A percentile compares a stretch with the other conserved stretches of the same genome.
Conservation (phyloP, 2,797 vertebrate genomes). For the Channallabes apus region DNA sequence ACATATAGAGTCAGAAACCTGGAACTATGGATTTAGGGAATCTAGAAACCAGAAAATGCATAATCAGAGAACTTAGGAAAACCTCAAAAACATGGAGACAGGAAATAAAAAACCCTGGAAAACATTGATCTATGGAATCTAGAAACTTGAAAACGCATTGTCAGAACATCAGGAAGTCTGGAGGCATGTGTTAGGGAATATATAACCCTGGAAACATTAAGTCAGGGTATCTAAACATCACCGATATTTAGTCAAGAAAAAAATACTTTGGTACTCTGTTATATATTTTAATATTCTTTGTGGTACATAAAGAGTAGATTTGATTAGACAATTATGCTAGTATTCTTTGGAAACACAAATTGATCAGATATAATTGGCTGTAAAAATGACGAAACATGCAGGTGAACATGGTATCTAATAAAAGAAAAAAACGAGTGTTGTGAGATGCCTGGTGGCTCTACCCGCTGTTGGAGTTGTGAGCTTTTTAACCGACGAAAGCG, state of each 20-base stretch:
- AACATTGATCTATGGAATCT: background rate
- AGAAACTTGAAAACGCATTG: background rate
- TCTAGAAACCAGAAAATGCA: background rate
- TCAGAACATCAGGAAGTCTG: background rate
- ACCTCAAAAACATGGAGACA: background rate
- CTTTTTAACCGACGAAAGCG: slow-evolving; percentile 25
- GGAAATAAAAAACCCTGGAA: background rate
- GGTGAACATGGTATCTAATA: background rate
- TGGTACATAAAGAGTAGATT: background rate
- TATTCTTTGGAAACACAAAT: background rate
- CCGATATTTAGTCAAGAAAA: background rate
- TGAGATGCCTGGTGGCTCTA: background rate
- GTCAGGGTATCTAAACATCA: no score
- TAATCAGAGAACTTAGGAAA: background rate
- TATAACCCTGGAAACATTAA: background rate
- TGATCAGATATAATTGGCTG: background rate
- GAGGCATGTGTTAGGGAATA: background rate
- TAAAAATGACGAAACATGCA: background rate
- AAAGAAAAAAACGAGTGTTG: background rate
- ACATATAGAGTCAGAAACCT: background rate
- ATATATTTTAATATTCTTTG: no score
- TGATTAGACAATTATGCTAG: background rate
- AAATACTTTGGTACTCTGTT: background rate
- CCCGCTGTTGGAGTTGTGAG: slow-evolving; percentile 4
- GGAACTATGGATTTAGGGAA: background rate